Evolutionary conservation across 2,888 invertebrate species (phyloP).

Genomic region (Linnaemya tessellans): DNA sequence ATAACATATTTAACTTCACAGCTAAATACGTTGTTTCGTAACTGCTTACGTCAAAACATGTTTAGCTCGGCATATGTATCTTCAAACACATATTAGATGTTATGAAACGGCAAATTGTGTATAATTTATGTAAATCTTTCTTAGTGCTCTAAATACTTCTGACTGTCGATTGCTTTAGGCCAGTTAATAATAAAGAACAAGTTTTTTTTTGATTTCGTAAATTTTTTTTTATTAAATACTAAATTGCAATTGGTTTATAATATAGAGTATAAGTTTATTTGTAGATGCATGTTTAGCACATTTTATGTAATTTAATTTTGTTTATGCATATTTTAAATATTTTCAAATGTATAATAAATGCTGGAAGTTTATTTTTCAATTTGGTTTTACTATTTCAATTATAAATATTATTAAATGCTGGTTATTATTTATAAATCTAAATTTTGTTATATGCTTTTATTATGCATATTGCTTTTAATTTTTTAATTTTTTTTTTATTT

Average conservation of each 20-base stretch:
- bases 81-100: no score
- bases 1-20: no score
- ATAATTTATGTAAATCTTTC: no score
- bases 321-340: constrained; percentile 11
- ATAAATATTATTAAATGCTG: constrained; percentile 44
- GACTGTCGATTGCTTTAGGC: no score
- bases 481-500: neutral
- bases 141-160: no score
- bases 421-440: constrained; percentile 29
- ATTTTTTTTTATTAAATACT: constrained; percentile 50
- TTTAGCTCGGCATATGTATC: no score
- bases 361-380: constrained; percentile 31
- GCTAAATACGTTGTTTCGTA: no score
- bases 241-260: constrained; percentile 47
- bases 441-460: constrained; percentile 37
- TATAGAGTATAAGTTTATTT: constrained; percentile 39
- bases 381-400: constrained; percentile 25
- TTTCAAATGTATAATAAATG: constrained; percentile 53
- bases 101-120: no score
- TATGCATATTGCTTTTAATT: constrained; percentile 27
- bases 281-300: constrained; percentile 45
- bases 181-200: no score
- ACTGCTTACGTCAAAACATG: no score
- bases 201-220: neutral
- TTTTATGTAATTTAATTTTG: constrained; percentile 31